A percentile compares a stretch with the other conserved stretches of the same genome.
Evolutionary conservation across 2,888 invertebrate species (phyloP).

Genomic region (Steromphala cineraria): DNA sequence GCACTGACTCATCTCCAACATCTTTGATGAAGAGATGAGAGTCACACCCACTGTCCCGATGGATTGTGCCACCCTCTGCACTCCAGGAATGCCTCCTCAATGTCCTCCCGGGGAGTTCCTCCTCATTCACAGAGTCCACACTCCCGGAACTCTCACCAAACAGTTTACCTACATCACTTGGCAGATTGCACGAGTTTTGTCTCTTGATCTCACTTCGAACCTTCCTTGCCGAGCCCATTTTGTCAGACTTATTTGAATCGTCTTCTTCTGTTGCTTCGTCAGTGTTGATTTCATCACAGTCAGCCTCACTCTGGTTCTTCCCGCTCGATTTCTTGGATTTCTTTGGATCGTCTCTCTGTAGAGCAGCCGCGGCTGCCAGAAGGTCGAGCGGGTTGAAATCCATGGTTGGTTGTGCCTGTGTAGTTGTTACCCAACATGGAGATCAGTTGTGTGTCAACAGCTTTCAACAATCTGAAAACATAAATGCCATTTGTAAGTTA

Average conservation of each 20-base stretch:
- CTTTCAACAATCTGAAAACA: background rate
- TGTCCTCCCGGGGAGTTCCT: background rate
- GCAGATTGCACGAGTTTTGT: slow-evolving; percentile 18
- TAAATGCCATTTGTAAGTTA: background rate
- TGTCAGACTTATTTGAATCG: slow-evolving; percentile 9
- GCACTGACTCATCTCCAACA: too few relatives aligned
- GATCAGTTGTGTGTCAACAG: background rate
- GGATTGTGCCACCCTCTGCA: background rate
- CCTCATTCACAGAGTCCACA: background rate
- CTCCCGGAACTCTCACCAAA: background rate
- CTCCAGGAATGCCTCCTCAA: slow-evolving; percentile 8
- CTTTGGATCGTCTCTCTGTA: slow-evolving; percentile 47
- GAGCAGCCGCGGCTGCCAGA: slow-evolving; percentile 65
- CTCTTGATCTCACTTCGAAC: slow-evolving; percentile 12
- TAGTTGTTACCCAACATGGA: slow-evolving; percentile 15
- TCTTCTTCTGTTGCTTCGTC: slow-evolving; percentile 28
- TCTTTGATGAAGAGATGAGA: too few relatives aligned
- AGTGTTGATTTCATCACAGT: slow-evolving; percentile 22
- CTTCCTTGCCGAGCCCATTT: slow-evolving; percentile 13
- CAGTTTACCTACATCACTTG: slow-evolving; percentile 6
- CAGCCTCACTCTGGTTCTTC: slow-evolving; percentile 6
- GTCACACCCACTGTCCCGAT: background rate
- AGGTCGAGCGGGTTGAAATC: slow-evolving; percentile 69
- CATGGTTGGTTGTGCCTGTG: slow-evolving; percentile 36
- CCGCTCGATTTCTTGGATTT: slow-evolving; percentile 10